phyloP scores from a whole-genome alignment of 2,888 invertebrate genomes.

The Pristionchus mayeri region DNA sequence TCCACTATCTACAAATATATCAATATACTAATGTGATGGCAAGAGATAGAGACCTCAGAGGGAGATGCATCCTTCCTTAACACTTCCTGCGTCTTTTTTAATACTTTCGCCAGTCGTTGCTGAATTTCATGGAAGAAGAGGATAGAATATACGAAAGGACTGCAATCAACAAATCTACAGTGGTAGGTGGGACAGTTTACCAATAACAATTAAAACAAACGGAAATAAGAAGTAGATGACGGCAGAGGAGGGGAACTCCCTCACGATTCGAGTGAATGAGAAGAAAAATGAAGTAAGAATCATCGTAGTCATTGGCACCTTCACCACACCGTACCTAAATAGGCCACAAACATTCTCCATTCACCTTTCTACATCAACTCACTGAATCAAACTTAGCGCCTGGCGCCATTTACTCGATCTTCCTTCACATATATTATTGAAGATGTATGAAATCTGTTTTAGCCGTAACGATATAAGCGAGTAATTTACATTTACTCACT shows the following conservation, averaged over 20 bases:
- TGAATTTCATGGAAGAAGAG: neutral
- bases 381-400: conserved; percentile 1
- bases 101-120: neutral
- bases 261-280: conserved; percentile 81
- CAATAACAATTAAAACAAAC: conserved; percentile 82
- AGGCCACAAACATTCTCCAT: no score
- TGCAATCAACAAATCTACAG: no score
- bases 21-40: neutral
- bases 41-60: neutral
- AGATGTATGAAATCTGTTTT: conserved; percentile 51
- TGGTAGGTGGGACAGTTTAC: no score
- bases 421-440: conserved; percentile 20
- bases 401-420: neutral
- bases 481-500: conserved; percentile 67
- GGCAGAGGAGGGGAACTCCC: conserved; percentile 86
- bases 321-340: conserved; percentile 70
- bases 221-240: conserved; percentile 91
- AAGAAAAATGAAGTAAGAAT: conserved; percentile 73
- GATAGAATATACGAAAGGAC: neutral
- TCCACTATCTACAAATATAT: conserved; percentile 53
- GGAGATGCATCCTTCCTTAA: neutral
- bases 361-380: conserved; percentile 50
- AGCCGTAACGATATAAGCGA: neutral
- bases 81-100: neutral
- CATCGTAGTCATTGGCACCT: conserved; percentile 72